A percentile compares a stretch with the other conserved stretches of the same genome.
phyloP scores from a whole-genome alignment of 2,888 invertebrate species.

The Bellardia bayeri region DNA sequence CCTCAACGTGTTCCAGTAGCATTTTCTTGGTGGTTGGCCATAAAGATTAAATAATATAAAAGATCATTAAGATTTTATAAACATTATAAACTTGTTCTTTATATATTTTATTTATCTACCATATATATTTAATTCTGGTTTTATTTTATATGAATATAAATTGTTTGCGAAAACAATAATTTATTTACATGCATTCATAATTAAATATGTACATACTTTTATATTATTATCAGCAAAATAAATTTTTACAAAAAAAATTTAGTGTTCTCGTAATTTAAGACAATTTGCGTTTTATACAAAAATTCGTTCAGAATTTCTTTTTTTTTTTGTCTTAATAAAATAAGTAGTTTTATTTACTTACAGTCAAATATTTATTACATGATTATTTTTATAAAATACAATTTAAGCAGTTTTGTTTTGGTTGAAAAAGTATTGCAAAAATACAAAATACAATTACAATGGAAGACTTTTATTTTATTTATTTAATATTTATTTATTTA shows the following conservation, averaged over 20 bases:
- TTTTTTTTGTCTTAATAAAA: slow-evolving; percentile 1
- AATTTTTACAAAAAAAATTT: not conserved
- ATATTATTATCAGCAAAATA: not conserved
- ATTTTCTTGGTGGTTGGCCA: slow-evolving; percentile 8
- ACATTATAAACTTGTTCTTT: slow-evolving; percentile 50
- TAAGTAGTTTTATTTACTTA: slow-evolving; percentile 17
- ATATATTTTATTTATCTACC: slow-evolving; percentile 36
- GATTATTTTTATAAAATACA: slow-evolving; percentile 9
- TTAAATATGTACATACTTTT: not conserved
- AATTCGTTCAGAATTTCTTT: not conserved
- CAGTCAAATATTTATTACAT: not conserved
- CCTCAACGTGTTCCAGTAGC: not conserved
- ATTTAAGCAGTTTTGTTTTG: not conserved
- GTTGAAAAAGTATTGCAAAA: slow-evolving; percentile 6
- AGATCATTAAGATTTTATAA: slow-evolving; percentile 40
- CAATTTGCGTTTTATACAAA: not conserved
- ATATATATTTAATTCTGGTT: slow-evolving; percentile 6
- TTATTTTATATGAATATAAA: not conserved
- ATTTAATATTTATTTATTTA: slow-evolving; percentile 31
- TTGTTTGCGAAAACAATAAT: not conserved
- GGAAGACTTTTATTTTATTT: slow-evolving; percentile 68
- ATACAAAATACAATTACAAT: slow-evolving; percentile 62
- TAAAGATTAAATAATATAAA: slow-evolving; percentile 23
- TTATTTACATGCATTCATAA: not conserved
- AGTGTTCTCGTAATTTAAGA: not conserved